Evolutionary conservation across 30 jellyfish, hydroid and myxozoan genomes (phyloP).

Genomic region (Aurelia aurita): DNA sequence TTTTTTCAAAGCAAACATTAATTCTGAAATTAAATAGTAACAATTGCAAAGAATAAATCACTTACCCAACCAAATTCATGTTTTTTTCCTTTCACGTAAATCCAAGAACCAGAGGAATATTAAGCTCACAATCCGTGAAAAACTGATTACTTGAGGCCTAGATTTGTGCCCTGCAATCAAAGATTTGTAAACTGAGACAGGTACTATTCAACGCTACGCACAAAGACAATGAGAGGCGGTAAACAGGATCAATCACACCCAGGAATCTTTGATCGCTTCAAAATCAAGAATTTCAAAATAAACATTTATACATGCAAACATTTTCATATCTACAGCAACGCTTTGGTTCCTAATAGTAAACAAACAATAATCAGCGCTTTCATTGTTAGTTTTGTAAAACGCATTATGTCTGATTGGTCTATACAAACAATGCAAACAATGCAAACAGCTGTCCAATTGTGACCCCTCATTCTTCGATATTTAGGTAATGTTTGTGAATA

Average conservation of each 20-base stretch:
- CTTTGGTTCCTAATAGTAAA: too few relatives aligned
- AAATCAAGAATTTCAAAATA: neutral
- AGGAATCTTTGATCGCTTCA: neutral
- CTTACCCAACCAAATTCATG: conserved; percentile 3
- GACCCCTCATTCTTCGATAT: neutral
- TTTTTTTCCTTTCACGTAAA: neutral
- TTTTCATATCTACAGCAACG: neutral
- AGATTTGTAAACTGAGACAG: conserved; percentile 15
- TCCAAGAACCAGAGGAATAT: neutral
- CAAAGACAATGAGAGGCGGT: conserved; percentile 21
- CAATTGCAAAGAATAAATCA: neutral
- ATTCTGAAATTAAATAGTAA: too few relatives aligned
- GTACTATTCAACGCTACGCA: conserved; percentile 20
- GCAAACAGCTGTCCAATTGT: conserved; percentile 4
- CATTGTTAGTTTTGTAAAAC: neutral
- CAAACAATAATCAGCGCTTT: too few relatives aligned
- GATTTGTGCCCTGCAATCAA: neutral
- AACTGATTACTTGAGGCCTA: neutral
- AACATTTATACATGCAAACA: neutral
- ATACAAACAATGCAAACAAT: conserved; percentile 14
- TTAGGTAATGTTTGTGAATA: conserved; percentile 48
- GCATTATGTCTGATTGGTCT: conserved; percentile 3
- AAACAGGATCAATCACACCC: conserved; percentile 1
- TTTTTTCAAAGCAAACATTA: too few relatives aligned
- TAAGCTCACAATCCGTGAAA: neutral